phyloP scores from a whole-genome alignment of 2,113 vertebrate genomes.

The Vireo altiloquus region DNA sequence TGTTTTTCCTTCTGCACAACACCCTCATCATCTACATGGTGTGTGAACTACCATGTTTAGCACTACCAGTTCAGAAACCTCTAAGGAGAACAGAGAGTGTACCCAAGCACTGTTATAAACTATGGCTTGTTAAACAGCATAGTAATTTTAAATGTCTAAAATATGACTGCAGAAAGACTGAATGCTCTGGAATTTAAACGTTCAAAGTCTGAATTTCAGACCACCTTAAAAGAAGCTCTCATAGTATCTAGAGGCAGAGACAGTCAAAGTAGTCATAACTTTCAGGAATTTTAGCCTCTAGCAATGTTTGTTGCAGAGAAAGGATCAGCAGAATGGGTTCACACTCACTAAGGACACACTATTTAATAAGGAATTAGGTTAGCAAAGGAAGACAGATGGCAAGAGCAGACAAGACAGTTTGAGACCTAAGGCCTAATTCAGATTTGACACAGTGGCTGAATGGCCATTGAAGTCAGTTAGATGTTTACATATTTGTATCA shows the following conservation, averaged over 20 bases:
- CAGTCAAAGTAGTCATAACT: neutral
- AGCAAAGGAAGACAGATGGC: slow-evolving; percentile 33
- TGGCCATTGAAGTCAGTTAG: neutral
- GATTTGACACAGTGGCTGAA: neutral
- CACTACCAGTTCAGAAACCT: neutral
- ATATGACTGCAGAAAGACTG: neutral
- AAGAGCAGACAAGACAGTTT: slow-evolving; percentile 23
- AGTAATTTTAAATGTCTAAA: neutral
- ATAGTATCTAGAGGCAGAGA: neutral
- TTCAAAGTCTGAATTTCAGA: neutral
- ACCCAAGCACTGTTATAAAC: neutral
- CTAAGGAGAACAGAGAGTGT: neutral
- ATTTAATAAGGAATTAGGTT: slow-evolving; percentile 39
- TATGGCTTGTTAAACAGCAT: neutral
- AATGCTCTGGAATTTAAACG: neutral
- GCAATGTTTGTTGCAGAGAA: slow-evolving; percentile 1
- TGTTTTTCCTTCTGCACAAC: neutral
- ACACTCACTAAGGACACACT: neutral
- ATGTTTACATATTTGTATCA: neutral
- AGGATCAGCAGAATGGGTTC: neutral
- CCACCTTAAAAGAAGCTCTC: neutral
- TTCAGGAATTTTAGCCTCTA: slow-evolving; percentile 40
- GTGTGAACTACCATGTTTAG: neutral
- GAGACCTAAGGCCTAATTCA: slow-evolving; percentile 29
- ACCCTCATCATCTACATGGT: neutral